Conservation (phyloP, 2,113 vertebrate genomes). For the Bubo blakistoni region DNA sequence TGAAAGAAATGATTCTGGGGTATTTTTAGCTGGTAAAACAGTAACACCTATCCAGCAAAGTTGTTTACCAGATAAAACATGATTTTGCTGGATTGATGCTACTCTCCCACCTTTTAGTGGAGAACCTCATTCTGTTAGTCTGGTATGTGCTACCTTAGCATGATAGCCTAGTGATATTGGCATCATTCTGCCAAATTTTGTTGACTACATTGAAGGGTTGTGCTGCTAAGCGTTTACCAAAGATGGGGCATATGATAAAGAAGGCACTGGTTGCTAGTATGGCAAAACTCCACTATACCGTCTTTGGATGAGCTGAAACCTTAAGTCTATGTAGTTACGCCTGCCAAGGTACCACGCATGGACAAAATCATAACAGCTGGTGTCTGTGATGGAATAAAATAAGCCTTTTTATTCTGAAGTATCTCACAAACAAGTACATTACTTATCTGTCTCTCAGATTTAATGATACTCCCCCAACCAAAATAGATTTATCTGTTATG, state of each 20-base stretch:
- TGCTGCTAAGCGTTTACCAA: not conserved
- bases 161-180: not conserved
- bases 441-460: not conserved
- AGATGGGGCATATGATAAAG: not conserved
- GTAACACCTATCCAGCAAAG: not conserved
- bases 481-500: not conserved
- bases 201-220: not conserved
- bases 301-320: not conserved
- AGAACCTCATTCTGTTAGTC: not conserved
- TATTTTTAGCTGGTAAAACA: constrained; percentile 70
- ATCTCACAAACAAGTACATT: not conserved
- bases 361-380: not conserved
- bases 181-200: not conserved
- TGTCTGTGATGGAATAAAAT: not conserved
- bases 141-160: not conserved
- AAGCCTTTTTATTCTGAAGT: not conserved
- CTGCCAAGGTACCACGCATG: not conserved
- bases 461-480: not conserved
- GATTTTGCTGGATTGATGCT: not conserved
- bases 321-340: not conserved
- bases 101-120: not conserved
- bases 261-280: not conserved
- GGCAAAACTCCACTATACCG: not conserved
- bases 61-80: constrained; percentile 44
- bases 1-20: constrained; percentile 77